Evolutionary conservation across 2,797 vertebrate genomes (phyloP), one percentile per base, ranked within the genome.

Genomic region (Myoxocephalus aenaeus): DNA sequence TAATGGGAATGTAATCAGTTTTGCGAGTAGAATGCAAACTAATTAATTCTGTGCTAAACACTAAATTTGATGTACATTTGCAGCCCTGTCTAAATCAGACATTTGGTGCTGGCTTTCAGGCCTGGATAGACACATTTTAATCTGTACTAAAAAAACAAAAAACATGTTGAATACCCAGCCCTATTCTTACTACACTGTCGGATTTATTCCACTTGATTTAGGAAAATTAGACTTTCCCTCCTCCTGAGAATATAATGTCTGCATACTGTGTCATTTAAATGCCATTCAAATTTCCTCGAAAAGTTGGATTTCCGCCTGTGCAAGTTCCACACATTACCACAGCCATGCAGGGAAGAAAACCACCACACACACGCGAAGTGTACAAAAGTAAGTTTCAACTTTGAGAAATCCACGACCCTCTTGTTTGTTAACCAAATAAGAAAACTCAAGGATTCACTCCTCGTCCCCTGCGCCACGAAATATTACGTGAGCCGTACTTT

Each of bases 401-500:
- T 32, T 38, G 2, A 32, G 17, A 50, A 20, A 46, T 32, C 22
- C 22, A 34, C 8, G 25, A n/a, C 44, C 27, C 15, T 69, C 9
- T 63, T 38, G 5, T 38, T 62, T 53, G 27, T 27, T 44, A 11
- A 51, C 53, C n/a, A 53, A 70, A n/a, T 8, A 34, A 38, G 0
- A 14, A 12, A 1, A 73, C 54, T 68, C 6, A n/a, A 14, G 22
- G 25, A 65, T 64, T 61, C 0, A 69, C 72, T 44, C 65, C 40
- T 11, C 2, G 1, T 36, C 20, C 64, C 29, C 4, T 50, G n/a
- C 69, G 27, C 13, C 36, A 25, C 29, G 36, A 17, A 50, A 27
- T 48, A 27, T 22, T 18, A 57, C 3, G n/a, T 40, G 48, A 63
- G 50, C 51, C 56, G 65, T 70, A 46, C 54, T 70, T 58, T 68